Percentiles rank a stretch among this genome's conserved stretches.
Conservation (phyloP, 2,797 vertebrate species). For the Pitangus sulphuratus region DNA sequence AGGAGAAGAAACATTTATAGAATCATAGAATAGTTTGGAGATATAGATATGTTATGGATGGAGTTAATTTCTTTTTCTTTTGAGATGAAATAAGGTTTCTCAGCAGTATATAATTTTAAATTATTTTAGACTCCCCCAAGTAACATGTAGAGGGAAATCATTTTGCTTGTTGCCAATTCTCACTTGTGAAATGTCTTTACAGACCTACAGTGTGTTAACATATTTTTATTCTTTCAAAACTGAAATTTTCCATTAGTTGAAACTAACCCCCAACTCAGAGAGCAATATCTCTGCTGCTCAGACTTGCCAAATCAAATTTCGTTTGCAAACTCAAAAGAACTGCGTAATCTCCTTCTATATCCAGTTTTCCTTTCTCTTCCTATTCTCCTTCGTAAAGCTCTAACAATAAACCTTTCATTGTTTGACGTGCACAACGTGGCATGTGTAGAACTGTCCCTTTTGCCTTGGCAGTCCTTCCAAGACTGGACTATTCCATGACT, state of each 20-base stretch:
- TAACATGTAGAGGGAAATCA: neutral
- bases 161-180: neutral
- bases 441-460: neutral
- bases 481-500: neutral
- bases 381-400: neutral
- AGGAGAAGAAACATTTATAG: neutral
- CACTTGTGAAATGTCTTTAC: neutral
- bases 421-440: neutral
- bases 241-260: neutral
- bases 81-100: neutral
- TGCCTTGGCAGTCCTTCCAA: neutral
- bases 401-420: neutral
- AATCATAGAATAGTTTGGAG: neutral
- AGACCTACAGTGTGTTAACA: neutral
- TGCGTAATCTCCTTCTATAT: neutral
- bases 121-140: neutral
- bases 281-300: neutral
- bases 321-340: neutral
- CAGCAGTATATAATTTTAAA: neutral
- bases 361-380: neutral
- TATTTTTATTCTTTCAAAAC: neutral
- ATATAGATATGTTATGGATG: no score
- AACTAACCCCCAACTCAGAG: neutral
- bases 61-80: neutral
- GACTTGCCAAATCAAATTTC: conserved; percentile 14